Evolutionary conservation across 2,113 vertebrate genomes (phyloP).

Genomic region (Salminus brasiliensis): DNA sequence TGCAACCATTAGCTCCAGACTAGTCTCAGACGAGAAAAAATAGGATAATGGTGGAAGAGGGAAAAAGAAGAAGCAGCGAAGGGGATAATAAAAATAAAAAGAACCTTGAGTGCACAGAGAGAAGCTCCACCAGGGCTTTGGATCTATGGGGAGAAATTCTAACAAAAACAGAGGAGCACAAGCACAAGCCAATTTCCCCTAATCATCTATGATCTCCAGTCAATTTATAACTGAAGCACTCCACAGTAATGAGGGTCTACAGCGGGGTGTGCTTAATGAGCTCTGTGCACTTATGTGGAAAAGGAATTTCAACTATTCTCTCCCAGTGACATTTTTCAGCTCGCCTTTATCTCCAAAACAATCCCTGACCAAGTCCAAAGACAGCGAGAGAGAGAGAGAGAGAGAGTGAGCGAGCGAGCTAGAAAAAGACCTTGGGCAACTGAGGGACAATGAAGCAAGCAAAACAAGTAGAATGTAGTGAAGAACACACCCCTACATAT

Average conservation of each 20-base stretch:
- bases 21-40: too few relatives aligned
- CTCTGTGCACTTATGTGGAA: slow-evolving; percentile 15
- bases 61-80: too few relatives aligned
- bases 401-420: too few relatives aligned
- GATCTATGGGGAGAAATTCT: background rate
- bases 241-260: slow-evolving; percentile 20
- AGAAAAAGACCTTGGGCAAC: background rate
- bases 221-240: slow-evolving; percentile 35
- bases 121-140: background rate
- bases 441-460: background rate
- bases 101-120: background rate
- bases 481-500: background rate
- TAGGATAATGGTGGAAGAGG: too few relatives aligned
- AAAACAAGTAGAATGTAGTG: background rate
- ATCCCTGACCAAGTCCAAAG: slow-evolving; percentile 26
- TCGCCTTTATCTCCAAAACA: slow-evolving; percentile 34
- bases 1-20: too few relatives aligned
- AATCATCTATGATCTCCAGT: slow-evolving; percentile 40
- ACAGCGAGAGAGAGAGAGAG: background rate
- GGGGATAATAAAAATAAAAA: too few relatives aligned
- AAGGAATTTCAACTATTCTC: slow-evolving; percentile 49
- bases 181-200: slow-evolving; percentile 44
- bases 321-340: slow-evolving; percentile 35
- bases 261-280: slow-evolving; percentile 37
- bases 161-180: background rate